phyloP scores from a whole-genome alignment of 1,140 invertebrate genomes.

The Andricus grossulariae region DNA sequence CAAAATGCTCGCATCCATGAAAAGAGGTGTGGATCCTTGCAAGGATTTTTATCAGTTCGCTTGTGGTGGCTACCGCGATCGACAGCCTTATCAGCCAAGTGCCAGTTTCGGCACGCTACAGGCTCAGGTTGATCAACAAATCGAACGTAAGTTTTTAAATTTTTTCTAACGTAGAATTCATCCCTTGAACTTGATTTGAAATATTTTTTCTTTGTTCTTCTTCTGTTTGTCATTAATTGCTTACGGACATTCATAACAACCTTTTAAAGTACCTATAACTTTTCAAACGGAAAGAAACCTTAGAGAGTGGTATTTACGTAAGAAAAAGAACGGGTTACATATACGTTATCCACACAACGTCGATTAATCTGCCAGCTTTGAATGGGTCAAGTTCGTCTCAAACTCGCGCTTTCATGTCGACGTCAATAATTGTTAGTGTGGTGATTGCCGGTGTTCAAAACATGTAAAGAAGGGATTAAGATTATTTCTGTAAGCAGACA shows the following conservation, averaged over 20 bases:
- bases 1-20: slow-evolving; percentile 70
- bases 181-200: background rate
- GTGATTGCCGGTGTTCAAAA: no score
- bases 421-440: background rate
- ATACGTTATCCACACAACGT: slow-evolving; percentile 22
- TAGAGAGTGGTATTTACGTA: slow-evolving; percentile 57
- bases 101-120: slow-evolving; percentile 71
- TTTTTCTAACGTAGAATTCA: background rate
- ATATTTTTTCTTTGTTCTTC: background rate
- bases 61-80: slow-evolving; percentile 78
- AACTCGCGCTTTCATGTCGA: background rate
- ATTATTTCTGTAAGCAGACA: no score
- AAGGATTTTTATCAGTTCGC: slow-evolving; percentile 84
- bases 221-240: background rate
- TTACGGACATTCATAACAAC: no score
- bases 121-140: slow-evolving; percentile 66
- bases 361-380: slow-evolving; percentile 52
- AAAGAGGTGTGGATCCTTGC: slow-evolving; percentile 77
- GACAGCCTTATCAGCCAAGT: slow-evolving; percentile 61
- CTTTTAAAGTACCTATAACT: background rate
- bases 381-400: slow-evolving; percentile 55
- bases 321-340: slow-evolving; percentile 47
- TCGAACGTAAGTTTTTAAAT: slow-evolving; percentile 65
- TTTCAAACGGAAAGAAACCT: slow-evolving; percentile 48
- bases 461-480: no score